phyloP scores from a whole-genome alignment of 2,888 invertebrate species.

The Drosophila peninsularis region DNA sequence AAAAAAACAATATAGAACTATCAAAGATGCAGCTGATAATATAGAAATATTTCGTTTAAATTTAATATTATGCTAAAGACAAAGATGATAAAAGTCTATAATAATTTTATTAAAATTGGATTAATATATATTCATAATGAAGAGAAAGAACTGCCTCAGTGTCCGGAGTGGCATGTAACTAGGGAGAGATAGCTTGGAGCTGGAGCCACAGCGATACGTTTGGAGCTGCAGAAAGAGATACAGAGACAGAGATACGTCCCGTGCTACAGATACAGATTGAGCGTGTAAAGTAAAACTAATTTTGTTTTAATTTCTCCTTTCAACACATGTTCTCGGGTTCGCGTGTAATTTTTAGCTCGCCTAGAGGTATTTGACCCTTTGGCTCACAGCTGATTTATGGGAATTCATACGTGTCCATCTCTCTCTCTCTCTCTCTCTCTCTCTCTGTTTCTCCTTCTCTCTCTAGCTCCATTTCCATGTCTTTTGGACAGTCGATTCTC shows the following conservation, averaged over 20 bases:
- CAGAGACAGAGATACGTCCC: slow-evolving; percentile 17
- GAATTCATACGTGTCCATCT: slow-evolving; percentile 74
- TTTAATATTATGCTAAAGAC: no score
- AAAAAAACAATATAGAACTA: no score
- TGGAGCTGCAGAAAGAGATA: slow-evolving; percentile 5
- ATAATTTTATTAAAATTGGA: no score
- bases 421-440: slow-evolving; percentile 42
- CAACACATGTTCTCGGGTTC: slow-evolving; percentile 70
- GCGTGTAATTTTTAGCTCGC: slow-evolving; percentile 73
- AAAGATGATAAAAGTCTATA: no score
- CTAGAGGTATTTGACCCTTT: slow-evolving; percentile 79
- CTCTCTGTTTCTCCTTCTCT: slow-evolving; percentile 33
- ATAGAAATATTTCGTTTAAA: no score
- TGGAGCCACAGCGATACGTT: background rate
- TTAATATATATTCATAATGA: background rate
- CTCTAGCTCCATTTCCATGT: slow-evolving; percentile 23
- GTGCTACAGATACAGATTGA: slow-evolving; percentile 39
- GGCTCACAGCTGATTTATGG: slow-evolving; percentile 80
- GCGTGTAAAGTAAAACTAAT: slow-evolving; percentile 71
- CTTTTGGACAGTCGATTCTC: slow-evolving; percentile 19
- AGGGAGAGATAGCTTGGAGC: background rate
- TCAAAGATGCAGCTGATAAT: no score
- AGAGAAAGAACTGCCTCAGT: background rate
- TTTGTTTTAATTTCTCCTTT: slow-evolving; percentile 78
- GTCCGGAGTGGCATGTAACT: background rate